These are phyloP conservation scores for Tethya wilhelma DNA, from an alignment of 37 sponge, comb jelly and placozoan genomes.

Conservation along the genomic window DNA sequence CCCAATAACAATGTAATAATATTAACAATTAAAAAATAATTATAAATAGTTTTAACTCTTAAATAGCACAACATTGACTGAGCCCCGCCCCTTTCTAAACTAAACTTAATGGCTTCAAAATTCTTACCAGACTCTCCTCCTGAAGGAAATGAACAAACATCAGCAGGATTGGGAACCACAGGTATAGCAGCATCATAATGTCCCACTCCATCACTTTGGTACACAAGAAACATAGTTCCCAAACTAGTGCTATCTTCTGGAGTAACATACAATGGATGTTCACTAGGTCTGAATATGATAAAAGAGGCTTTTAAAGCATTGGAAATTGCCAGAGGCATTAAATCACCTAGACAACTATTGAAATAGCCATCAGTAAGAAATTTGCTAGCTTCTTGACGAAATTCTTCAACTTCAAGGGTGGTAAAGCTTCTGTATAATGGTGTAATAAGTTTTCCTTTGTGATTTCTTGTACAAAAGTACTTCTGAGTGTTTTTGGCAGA, in stretches of 20 bases:
- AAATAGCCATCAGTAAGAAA: not conserved
- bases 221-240: not conserved
- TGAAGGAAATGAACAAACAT: too few relatives aligned
- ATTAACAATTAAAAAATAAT: too few relatives aligned
- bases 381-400: not conserved
- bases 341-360: not conserved
- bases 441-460: not conserved
- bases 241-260: not conserved
- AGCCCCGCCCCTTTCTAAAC: too few relatives aligned
- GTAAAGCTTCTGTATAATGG: not conserved
- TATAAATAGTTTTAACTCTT: too few relatives aligned
- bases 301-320: not conserved
- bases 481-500: not conserved
- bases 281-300: not conserved
- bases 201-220: not conserved
- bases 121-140: too few relatives aligned
- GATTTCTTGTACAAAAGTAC: not conserved
- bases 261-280: not conserved
- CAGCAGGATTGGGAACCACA: too few relatives aligned
- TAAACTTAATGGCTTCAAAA: too few relatives aligned
- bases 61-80: too few relatives aligned
- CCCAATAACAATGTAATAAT: too few relatives aligned
- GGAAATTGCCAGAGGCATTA: not conserved
- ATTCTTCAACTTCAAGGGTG: not conserved
- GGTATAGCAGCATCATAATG: not conserved